Base-by-base conservation (phyloP, 2,113 vertebrate species). In the Maccullochella peelii region DNA sequence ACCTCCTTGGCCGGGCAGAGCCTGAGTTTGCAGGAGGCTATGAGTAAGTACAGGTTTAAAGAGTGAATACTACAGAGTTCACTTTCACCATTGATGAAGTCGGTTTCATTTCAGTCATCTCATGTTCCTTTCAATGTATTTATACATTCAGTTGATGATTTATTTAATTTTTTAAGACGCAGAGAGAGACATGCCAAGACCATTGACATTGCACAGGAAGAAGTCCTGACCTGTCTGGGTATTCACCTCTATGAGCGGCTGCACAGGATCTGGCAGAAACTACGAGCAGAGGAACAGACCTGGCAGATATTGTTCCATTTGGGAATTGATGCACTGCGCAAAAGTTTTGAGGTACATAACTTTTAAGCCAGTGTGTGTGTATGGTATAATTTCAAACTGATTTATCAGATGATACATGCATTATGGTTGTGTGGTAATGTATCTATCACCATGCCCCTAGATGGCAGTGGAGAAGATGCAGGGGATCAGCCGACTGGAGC, bases 281-380 rank as follows among this genome's bases (percentile, higher is more conserved):
- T 99, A 14, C 90, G 97, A 79, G 98, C 97, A 1, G 98, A 99
- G 92, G 98, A 99, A 74, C 98, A 99, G 87, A 99, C 98, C 0
- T 99, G 98, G 97, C 98, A 99, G 92, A 97, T 99, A 95, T 95
- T 99, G 65, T 99, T 98, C 73, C 98, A 98, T 91, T 94, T 99
- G 76, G 97, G 98, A 47, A 96, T 99, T 1, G 98, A 99, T 81
- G 97, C 97, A 69, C 90, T 99, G 44, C 97, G 97, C 42, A 99
- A 98, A 93, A 97, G 97, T 90, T 99, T 99, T 88, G 98, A 99
- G 97, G 98, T 99, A 82, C 44, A 36, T 27, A 50, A 21, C n/a
- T 30, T 77, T 14, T n/a, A 20, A 77, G 9, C 18, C 8, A 3
- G 1, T 36, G 15, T 67, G 1, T 36, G 15, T 67, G 21, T 21